Percentiles rank a stretch among this genome's conserved stretches.
Conservation (phyloP, 2,888 invertebrate species). For the Drosophila paranaensis region DNA sequence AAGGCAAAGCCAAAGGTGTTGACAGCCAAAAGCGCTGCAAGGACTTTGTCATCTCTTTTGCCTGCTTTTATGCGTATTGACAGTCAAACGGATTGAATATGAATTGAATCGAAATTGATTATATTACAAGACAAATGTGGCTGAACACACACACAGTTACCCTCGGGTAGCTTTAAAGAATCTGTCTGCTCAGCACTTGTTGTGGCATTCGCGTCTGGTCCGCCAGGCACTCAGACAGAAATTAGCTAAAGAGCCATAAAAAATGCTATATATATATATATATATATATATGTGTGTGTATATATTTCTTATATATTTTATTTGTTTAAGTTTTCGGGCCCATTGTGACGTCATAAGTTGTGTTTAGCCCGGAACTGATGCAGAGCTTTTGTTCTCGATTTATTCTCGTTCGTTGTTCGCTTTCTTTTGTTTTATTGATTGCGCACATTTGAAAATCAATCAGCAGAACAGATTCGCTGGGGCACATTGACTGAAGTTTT, state of each 20-base stretch:
- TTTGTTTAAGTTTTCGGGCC: conserved; percentile 48
- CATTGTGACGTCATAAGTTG: conserved; percentile 57
- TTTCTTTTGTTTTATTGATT: conserved; percentile 59
- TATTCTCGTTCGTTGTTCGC: conserved; percentile 15
- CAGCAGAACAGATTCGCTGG: conserved; percentile 40
- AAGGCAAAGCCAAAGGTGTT: conserved; percentile 5
- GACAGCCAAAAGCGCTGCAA: conserved; percentile 14
- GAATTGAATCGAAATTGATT: conserved; percentile 50
- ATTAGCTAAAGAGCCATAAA: conserved; percentile 9
- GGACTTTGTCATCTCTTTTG: conserved; percentile 1
- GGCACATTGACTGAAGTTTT: conserved; percentile 72
- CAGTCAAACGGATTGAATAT: conserved; percentile 46
- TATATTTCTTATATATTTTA: conserved; percentile 21
- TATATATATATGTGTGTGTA: conserved; percentile 10
- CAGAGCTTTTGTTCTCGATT: conserved; percentile 11
- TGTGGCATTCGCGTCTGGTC: not conserved
- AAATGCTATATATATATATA: no score
- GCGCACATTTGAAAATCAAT: conserved; percentile 71
- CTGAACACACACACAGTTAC: not conserved
- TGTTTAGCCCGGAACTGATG: conserved; percentile 1
- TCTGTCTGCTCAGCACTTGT: conserved; percentile 7
- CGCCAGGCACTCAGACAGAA: not conserved
- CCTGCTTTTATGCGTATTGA: conserved; percentile 9
- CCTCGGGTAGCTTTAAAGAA: not conserved
- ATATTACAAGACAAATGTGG: conserved; percentile 30